Conservation (phyloP, 2,888 invertebrate genomes). For the Pogonocherus hispidulus region DNA sequence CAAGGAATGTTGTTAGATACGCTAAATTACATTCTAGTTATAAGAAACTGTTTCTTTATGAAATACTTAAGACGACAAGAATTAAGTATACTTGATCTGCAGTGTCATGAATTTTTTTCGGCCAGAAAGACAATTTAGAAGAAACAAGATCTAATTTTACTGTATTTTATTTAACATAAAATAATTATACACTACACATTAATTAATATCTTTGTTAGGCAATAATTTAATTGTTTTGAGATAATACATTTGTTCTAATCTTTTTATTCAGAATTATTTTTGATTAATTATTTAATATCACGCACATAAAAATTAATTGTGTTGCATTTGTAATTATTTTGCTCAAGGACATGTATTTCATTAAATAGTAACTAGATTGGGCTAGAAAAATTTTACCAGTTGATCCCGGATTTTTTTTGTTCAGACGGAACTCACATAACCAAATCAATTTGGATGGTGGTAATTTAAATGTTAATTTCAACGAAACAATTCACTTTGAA, state of each 20-base stretch:
- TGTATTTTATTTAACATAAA: too few relatives aligned
- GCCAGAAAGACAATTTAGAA: too few relatives aligned
- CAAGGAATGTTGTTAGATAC: too few relatives aligned
- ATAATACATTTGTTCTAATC: not conserved
- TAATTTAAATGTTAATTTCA: not conserved
- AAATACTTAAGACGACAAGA: too few relatives aligned
- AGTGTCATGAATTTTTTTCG: too few relatives aligned
- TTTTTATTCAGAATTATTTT: not conserved
- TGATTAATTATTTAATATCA: not conserved
- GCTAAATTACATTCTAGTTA: too few relatives aligned
- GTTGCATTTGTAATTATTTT: not conserved
- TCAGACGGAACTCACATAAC: not conserved
- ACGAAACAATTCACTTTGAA: not conserved
- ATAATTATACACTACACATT: too few relatives aligned
- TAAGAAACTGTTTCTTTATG: too few relatives aligned
- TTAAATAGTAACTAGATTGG: not conserved
- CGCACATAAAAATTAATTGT: not conserved
- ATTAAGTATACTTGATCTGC: too few relatives aligned
- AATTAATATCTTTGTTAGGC: too few relatives aligned
- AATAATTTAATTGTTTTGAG: not conserved
- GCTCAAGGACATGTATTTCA: not conserved
- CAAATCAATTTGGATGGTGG: not conserved
- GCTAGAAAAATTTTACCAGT: not conserved
- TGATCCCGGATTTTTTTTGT: not conserved
- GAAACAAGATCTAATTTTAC: too few relatives aligned